Evolutionary conservation across 2,797 vertebrate species (phyloP).

Genomic region (Falco columbarius): DNA sequence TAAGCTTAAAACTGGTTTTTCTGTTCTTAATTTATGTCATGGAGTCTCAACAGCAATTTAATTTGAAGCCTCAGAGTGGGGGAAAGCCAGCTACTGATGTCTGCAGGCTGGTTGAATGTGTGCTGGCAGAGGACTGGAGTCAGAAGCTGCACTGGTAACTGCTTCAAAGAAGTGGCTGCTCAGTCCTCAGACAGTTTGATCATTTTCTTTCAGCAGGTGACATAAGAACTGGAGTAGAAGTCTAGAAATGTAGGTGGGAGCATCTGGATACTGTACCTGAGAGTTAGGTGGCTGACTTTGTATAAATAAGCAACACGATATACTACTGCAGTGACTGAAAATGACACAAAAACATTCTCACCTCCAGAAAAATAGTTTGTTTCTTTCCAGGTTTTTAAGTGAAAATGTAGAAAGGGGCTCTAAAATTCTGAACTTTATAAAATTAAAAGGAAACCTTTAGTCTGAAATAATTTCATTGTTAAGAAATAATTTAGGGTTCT

Average conservation of each 20-base stretch:
- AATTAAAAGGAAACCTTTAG: background rate
- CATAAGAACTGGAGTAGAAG: conserved; percentile 27
- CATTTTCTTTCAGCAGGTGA: conserved; percentile 31
- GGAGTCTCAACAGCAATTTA: conserved; percentile 68
- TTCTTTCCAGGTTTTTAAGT: background rate
- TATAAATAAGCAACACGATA: background rate
- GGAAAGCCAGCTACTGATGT: conserved; percentile 66
- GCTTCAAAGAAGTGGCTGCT: conserved; percentile 55
- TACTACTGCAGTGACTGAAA: background rate
- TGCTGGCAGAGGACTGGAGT: conserved; percentile 48
- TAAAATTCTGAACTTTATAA: background rate
- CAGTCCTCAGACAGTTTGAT: conserved; percentile 3
- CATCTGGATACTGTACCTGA: background rate
- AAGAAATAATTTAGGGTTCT: background rate
- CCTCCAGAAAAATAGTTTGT: background rate
- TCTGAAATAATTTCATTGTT: background rate
- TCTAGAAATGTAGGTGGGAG: background rate
- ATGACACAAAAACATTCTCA: background rate
- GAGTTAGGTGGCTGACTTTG: background rate
- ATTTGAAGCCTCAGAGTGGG: conserved; percentile 51
- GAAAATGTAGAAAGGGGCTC: background rate
- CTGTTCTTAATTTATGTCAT: conserved; percentile 73
- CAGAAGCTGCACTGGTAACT: conserved; percentile 39
- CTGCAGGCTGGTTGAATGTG: conserved; percentile 45
- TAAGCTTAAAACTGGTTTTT: conserved; percentile 67